Evolutionary conservation across 1,140 invertebrate species (phyloP), one percentile per base, ranked within the genome.

Genomic region (Heliothis virescens): DNA sequence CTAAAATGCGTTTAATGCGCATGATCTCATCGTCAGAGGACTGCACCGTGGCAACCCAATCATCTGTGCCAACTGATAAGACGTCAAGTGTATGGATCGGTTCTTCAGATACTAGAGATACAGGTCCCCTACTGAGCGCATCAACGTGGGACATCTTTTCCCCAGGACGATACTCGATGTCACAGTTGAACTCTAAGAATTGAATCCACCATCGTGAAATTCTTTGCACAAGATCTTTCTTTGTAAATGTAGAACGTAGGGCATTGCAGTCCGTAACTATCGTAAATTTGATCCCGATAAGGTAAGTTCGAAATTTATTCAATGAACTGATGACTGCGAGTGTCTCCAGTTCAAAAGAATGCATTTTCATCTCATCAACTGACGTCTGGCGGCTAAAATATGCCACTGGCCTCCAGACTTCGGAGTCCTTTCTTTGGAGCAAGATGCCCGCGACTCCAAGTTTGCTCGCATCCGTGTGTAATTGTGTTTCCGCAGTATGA

Each of bases 21-120:
- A 41, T 77, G 4, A 86, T 13, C 41, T 86, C 83, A 13, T 85
- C 83, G 21, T 87, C 86, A n/a, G 73, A 62, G n/a, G 62, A 77
- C 41, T 87, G 86, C 1, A 85, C 86, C 0, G 82, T 87, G 3
- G 81, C 15, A 41, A 86, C 82, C 86, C 84, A 86, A 50, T 86
- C 78, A 18, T 83, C 55, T 12, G n/a, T 18, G 9, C n/a, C 59
- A 10, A 74, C 69, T 3, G 48, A 18, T 50, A 85, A 18, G 55
- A 84, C 63, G 18, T 81, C 79, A 2, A 78, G 47, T 18, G 69
- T 59, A 41, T 75, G 71, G 57, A 53, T 10, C 18, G 26, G 13
- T 9, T 81, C 57, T 1, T 11, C 59, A 62, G 79, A 52, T 13
- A 91, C 83, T 2, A 86, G 81, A 9, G 89, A 26, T 1, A 26